These are phyloP conservation scores for Yasuhikotakia modesta DNA, from an alignment of 2,797 vertebrate genomes.

Conservation along the genomic window DNA sequence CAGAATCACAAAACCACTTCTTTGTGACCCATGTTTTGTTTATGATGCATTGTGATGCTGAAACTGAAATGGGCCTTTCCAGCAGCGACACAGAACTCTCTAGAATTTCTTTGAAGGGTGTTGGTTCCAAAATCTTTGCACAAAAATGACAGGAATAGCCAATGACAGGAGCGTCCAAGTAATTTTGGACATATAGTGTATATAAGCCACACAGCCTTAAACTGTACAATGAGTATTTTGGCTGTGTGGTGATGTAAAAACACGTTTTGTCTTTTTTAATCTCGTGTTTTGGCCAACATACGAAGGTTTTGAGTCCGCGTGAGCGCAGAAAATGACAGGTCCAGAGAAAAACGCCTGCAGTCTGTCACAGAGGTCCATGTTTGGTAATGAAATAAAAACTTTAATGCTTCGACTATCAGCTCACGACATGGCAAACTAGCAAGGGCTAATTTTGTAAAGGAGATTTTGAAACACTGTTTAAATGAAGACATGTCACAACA, in stretches of 20 bases:
- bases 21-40: too few relatives aligned
- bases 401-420: background rate
- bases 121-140: background rate
- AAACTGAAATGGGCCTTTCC: too few relatives aligned
- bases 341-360: background rate
- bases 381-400: background rate
- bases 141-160: background rate
- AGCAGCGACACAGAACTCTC: too few relatives aligned
- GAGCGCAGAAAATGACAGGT: background rate
- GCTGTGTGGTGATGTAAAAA: background rate
- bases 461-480: background rate
- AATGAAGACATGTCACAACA: background rate
- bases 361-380: background rate
- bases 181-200: background rate
- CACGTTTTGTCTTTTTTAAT: too few relatives aligned
- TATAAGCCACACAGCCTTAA: background rate
- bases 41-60: too few relatives aligned
- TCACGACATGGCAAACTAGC: background rate
- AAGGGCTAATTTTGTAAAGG: background rate
- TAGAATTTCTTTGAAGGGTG: too few relatives aligned
- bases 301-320: background rate
- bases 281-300: background rate
- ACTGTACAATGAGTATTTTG: background rate
- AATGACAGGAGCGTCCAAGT: background rate
- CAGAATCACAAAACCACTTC: too few relatives aligned